phyloP scores from a whole-genome alignment of 2,797 vertebrate genomes.

The Sternotherus odoratus region DNA sequence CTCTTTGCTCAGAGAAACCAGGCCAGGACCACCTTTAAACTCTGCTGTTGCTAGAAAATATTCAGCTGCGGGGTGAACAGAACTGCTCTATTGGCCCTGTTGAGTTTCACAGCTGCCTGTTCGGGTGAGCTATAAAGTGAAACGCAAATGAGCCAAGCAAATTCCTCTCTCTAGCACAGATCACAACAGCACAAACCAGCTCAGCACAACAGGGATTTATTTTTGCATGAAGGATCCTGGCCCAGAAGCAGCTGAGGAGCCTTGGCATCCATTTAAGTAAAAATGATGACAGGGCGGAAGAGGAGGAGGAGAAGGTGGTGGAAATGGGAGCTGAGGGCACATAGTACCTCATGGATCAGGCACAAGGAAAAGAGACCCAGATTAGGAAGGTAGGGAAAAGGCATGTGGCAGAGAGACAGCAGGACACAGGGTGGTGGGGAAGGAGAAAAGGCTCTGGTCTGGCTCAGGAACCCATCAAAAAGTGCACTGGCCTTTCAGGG shows the following conservation, averaged over 20 bases:
- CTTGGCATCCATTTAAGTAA: neutral
- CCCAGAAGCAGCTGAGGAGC: neutral
- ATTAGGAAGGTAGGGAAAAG: neutral
- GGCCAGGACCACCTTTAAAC: neutral
- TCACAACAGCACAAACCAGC: neutral
- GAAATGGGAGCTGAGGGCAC: neutral
- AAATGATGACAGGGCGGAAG: neutral
- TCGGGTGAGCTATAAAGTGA: neutral
- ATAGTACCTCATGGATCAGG: neutral
- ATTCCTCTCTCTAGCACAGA: conserved; percentile 1
- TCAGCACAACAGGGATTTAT: neutral
- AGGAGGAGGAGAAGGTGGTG: neutral
- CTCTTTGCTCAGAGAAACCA: neutral
- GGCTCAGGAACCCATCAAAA: neutral
- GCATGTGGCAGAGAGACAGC: neutral
- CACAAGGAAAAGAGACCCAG: neutral
- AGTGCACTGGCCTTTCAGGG: neutral
- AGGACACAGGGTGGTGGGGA: neutral
- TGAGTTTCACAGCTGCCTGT: neutral
- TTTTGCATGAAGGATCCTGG: neutral
- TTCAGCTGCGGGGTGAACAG: neutral
- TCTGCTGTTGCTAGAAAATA: neutral
- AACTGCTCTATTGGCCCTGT: neutral
- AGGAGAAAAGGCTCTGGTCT: neutral
- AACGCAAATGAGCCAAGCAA: conserved; percentile 10